These are phyloP conservation scores for Aptenodytes forsteri DNA, from an alignment of 2,113 vertebrate species.

Conservation along the genomic window DNA sequence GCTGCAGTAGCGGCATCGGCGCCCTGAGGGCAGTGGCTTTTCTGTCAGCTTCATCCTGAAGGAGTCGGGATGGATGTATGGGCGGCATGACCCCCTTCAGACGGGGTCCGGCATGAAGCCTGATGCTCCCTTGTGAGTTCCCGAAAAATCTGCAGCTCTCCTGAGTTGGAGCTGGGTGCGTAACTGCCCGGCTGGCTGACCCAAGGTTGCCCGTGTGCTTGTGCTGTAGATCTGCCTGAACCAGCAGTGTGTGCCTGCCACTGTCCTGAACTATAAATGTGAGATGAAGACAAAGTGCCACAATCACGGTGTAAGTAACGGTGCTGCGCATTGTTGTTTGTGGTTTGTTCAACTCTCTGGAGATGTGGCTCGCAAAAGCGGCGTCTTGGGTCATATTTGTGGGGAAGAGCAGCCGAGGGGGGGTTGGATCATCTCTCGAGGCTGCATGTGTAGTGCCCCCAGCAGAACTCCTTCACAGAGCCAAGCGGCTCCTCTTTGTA, in stretches of 20 bases:
- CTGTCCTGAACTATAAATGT: background rate
- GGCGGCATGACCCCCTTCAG: background rate
- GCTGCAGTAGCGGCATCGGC: background rate
- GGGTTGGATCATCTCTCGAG: background rate
- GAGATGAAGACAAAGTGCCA: background rate
- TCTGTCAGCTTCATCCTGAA: background rate
- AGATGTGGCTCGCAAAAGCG: accelerated
- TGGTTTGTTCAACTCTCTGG: background rate
- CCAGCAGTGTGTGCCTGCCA: background rate
- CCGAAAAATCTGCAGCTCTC: background rate
- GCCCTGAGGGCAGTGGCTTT: background rate
- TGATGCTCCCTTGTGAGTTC: background rate
- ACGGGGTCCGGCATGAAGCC: background rate
- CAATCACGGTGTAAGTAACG: background rate
- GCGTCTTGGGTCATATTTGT: accelerated
- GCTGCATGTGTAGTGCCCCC: too few relatives aligned
- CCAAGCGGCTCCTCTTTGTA: background rate
- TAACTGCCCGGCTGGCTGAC: background rate
- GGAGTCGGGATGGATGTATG: background rate
- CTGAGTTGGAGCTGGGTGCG: background rate
- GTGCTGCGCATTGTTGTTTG: accelerated
- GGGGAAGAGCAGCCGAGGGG: background rate
- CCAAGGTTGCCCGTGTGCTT: background rate
- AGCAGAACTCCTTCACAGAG: background rate
- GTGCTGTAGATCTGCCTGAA: background rate